Conservation (phyloP, 2,113 vertebrate species). For the Hydrochoerus hydrochaeris region DNA sequence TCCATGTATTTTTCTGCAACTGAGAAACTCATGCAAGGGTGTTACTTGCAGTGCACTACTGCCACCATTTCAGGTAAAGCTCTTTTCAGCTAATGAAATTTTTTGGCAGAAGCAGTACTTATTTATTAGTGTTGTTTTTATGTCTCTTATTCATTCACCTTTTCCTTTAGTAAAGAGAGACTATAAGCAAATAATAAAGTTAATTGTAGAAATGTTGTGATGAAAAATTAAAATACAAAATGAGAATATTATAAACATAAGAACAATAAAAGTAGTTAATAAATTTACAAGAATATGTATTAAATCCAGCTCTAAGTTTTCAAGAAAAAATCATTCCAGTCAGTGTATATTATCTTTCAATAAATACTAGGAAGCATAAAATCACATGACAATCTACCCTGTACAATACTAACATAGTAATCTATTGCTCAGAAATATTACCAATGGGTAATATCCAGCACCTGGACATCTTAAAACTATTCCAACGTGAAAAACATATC, state of each 20-base stretch:
- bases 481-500: neutral
- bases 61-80: neutral
- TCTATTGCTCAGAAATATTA: no score
- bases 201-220: neutral
- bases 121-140: neutral
- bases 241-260: neutral
- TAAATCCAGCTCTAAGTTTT: neutral
- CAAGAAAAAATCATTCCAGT: neutral
- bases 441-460: no score
- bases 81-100: neutral
- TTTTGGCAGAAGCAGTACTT: neutral
- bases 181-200: neutral
- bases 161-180: neutral
- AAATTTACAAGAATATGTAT: neutral
- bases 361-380: neutral
- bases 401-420: no score
- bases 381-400: neutral
- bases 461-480: conserved; percentile 51
- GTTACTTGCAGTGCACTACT: neutral
- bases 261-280: neutral
- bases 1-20: neutral
- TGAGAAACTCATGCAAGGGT: neutral
- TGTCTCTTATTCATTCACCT: neutral
- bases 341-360: neutral
- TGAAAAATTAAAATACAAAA: neutral